A percentile compares a stretch with the other conserved stretches of the same genome.
Evolutionary conservation across 2,113 vertebrate genomes (phyloP).

Genomic region (Coregonus clupeaformis): DNA sequence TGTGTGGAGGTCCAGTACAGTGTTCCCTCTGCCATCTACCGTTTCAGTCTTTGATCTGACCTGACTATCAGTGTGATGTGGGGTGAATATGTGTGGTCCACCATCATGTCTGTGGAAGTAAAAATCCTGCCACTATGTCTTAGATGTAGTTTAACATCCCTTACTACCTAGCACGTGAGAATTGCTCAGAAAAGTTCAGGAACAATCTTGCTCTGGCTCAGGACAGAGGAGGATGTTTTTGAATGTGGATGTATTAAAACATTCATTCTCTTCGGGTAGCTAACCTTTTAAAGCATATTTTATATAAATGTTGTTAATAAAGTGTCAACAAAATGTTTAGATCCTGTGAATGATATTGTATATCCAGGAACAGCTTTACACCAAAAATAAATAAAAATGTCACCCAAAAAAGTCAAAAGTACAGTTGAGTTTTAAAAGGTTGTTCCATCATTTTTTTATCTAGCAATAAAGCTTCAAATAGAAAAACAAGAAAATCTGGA

Average conservation of each 20-base stretch:
- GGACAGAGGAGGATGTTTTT: background rate
- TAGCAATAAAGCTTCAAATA: background rate
- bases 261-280: background rate
- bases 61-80: background rate
- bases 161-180: background rate
- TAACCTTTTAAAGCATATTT: background rate
- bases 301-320: background rate
- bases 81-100: too few species aligned
- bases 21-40: background rate
- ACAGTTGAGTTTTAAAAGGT: conserved; percentile 6
- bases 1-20: background rate
- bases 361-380: background rate
- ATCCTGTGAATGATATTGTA: background rate
- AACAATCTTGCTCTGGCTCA: background rate
- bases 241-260: background rate
- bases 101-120: background rate
- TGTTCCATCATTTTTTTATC: background rate
- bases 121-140: background rate
- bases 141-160: background rate
- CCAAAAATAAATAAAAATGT: background rate
- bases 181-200: background rate
- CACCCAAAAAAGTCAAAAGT: conserved; percentile 4
- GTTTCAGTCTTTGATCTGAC: background rate
- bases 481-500: background rate
- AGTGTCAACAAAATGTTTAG: background rate